These are phyloP conservation scores for Salvator merianae DNA, from an alignment of 2,113 vertebrate species.

Conservation along the genomic window DNA sequence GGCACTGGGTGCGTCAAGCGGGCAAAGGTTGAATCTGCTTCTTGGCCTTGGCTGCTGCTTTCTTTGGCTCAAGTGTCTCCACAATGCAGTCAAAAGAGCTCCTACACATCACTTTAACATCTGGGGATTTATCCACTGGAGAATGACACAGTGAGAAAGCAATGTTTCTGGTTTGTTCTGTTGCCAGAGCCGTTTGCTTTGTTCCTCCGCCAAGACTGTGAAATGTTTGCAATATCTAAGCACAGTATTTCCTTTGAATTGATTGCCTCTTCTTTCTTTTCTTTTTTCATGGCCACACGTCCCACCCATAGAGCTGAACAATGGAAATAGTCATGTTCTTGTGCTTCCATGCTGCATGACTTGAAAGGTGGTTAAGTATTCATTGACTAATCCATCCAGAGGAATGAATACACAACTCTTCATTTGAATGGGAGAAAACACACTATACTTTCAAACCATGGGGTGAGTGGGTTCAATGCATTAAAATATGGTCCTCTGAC, in stretches of 20 bases:
- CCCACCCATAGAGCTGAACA: conserved; percentile 65
- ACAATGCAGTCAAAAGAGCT: conserved; percentile 33
- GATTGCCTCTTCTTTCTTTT: conserved; percentile 21
- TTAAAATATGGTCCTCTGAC: not conserved
- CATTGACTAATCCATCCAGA: conserved; percentile 33
- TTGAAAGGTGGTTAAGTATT: conserved; percentile 33
- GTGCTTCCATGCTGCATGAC: conserved; percentile 6
- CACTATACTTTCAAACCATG: conserved; percentile 14
- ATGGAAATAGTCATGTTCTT: conserved; percentile 53
- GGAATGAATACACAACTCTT: conserved; percentile 10
- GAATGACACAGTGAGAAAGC: conserved; percentile 59
- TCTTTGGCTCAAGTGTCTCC: conserved; percentile 63
- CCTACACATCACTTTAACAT: conserved; percentile 52
- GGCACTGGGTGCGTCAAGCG: conserved; percentile 22
- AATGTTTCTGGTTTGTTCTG: conserved; percentile 61
- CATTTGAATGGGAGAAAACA: conserved; percentile 23
- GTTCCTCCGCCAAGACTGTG: conserved; percentile 61
- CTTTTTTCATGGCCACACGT: conserved; percentile 42
- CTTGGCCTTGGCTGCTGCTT: conserved; percentile 56
- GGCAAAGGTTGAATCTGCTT: conserved; percentile 43
- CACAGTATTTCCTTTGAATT: conserved; percentile 62
- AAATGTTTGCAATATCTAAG: conserved; percentile 66
- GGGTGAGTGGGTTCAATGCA: conserved; percentile 21
- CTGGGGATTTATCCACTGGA: conserved; percentile 57
- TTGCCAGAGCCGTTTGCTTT: conserved; percentile 66